Evolutionary conservation across 2,797 vertebrate genomes (phyloP), one percentile per base, ranked within the genome.

Genomic region (Chelon auratus): DNA sequence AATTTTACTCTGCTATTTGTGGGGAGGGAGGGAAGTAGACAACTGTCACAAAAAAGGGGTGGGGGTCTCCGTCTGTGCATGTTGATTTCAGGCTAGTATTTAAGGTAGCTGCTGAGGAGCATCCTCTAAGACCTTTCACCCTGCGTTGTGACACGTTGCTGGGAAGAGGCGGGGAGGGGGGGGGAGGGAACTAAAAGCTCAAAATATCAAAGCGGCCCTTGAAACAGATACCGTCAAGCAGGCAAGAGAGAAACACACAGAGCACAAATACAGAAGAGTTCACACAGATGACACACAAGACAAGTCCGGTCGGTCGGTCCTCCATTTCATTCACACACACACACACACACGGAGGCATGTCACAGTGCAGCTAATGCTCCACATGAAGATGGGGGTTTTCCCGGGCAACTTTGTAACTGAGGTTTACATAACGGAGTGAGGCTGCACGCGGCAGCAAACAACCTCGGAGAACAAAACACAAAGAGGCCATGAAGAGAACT

Each of bases 121-220:
- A 75, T 15, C 4, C n/a, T 50, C 30, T 56, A 64, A 58, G 62
- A 68, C 43, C 40, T 36, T 39, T 37, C 15, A 56, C 33, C 20
- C 45, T 20, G 52, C 48, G 36, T 20, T 68, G 43, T 12, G 63
- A 83, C 61, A 69, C 8, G 13, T 7, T 0, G 18, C 24, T 39
- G 18, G 30, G 15, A n/a, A 24, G 26, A 20, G 9, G 14, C 22
- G 61, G 18, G 11, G 30, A 8, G 30, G 5, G 5, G 30, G 30
- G 30, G 2, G 8, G 2, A 8, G 4, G 4, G 4, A 26, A 2
- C 20, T 40, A 59, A 63, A 77, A 64, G 30, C 36, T 57, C 3
- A 24, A 81, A 83, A 81, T 72, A 79, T 89, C 85, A 84, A 90
- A 87, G 81, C 50, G 54, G 83, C 82, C 84, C 68, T 11, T 64